Evolutionary conservation across 1,140 invertebrate species (phyloP).

Genomic region (Atopsyche davidsoni): DNA sequence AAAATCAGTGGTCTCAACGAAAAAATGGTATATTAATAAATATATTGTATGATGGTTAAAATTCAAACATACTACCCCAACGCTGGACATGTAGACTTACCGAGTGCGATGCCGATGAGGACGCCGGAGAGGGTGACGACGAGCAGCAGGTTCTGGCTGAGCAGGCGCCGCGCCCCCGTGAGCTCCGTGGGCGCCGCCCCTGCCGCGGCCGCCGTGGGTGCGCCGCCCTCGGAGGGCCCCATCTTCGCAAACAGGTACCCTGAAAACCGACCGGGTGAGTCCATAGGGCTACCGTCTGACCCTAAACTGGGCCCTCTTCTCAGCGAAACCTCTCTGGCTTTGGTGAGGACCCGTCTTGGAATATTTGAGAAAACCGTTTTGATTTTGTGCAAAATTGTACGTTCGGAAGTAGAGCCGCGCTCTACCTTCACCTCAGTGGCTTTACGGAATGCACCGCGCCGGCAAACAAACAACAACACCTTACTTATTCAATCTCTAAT

Average conservation of each 20-base stretch:
- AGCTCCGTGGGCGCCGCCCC: constrained; percentile 54
- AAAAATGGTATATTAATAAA: too few species aligned
- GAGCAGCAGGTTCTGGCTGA: constrained; percentile 69
- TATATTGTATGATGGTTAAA: too few species aligned
- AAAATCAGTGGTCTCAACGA: too few species aligned
- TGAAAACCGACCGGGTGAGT: constrained; percentile 58
- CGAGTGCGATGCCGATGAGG: constrained; percentile 63
- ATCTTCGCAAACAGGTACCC: constrained; percentile 73
- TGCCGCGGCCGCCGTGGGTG: constrained; percentile 52
- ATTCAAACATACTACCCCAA: too few species aligned
- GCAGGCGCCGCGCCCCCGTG: constrained; percentile 60
- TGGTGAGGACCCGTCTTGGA: constrained; percentile 9
- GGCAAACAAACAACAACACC: too few species aligned
- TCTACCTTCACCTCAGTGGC: too few species aligned
- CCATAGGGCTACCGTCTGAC: constrained; percentile 31
- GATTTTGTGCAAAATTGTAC: too few species aligned
- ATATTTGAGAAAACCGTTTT: constrained; percentile 9
- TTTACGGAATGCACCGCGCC: too few species aligned
- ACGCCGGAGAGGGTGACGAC: constrained; percentile 73
- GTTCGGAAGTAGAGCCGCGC: too few species aligned
- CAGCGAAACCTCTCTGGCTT: not conserved
- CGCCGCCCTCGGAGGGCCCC: constrained; percentile 50
- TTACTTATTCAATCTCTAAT: too few species aligned
- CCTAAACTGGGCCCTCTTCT: constrained; percentile 1
- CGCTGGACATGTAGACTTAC: too few species aligned